Conservation (phyloP, 2,113 vertebrate species). For the Elephantulus edwardii region DNA sequence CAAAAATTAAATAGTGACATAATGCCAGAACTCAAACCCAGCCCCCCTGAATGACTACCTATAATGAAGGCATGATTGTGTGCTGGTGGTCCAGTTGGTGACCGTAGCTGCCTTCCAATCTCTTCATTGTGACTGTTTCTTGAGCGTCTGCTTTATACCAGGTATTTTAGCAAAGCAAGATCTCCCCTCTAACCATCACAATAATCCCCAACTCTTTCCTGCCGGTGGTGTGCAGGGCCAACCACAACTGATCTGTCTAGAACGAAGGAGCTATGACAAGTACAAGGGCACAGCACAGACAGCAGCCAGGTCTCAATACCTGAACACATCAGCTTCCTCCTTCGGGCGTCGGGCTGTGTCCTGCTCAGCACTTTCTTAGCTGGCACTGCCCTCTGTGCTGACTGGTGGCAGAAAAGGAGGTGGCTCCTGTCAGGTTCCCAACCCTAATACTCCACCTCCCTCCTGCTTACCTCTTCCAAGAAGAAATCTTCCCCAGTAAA, state of each 20-base stretch:
- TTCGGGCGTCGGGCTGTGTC: not conserved
- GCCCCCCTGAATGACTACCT: not conserved
- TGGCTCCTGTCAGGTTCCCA: not conserved
- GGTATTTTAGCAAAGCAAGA: not conserved
- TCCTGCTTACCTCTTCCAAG: not conserved
- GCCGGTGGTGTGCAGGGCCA: not conserved
- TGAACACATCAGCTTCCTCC: not conserved
- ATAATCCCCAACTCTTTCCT: not conserved
- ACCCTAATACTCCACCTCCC: not conserved
- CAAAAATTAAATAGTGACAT: not conserved
- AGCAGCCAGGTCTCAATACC: not conserved
- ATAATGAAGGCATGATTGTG: not conserved
- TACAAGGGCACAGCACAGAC: not conserved
- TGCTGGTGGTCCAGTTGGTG: too few species aligned
- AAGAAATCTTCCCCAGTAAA: not conserved
- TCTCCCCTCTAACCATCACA: not conserved
- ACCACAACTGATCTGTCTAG: not conserved
- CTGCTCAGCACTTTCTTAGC: not conserved
- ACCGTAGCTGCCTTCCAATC: too few species aligned
- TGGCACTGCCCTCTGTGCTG: not conserved
- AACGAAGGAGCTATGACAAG: not conserved
- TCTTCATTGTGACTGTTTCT: not conserved
- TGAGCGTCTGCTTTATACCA: not conserved
- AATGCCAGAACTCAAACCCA: not conserved
- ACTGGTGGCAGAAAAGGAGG: not conserved